Base-by-base conservation (phyloP, 2,888 invertebrate species). In the Drosophila formosana region DNA sequence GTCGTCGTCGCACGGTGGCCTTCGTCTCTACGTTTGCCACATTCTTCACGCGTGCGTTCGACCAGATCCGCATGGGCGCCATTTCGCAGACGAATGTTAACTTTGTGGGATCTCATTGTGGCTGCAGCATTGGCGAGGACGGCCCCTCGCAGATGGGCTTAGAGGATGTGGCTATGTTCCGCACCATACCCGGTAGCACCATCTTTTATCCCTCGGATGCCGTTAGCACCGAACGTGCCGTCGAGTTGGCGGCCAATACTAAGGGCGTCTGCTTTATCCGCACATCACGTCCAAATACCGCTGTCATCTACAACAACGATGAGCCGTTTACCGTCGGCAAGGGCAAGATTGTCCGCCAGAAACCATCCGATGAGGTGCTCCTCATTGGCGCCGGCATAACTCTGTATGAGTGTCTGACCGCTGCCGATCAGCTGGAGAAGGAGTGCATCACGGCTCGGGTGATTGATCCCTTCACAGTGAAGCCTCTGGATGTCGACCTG, bases 1-100 rank as follows among this genome's bases (percentile, higher is more conserved):
- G 98, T 91, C 94, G 99, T 75, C 96, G 97, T 91, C 95, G 99
- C 72, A 96, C 98, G 5, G 95, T 99, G 52, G 96, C 98, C 1
- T 99, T 99, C 93, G 97, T 95, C 2, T 98, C 98, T 65, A 99
- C 99, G 8, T 99, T 99, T 93, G 99, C 99, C 39, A 97, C 98
- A 3, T 99, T 99, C 95, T 97, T 99, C 92, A 96, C 97, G 2
- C 95, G 99, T 84, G 98, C 98, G 52, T 98, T 96, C 92, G 99
- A 99, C 94, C 99, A 99, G 95, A 97, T 99, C 91, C 96, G 99
- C 74, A 99, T 99, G 99, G 99, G 98, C 23, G 99, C 99, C 53
- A 98, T 99, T 91, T 99, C 99, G 39, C 98, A 98, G 94, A 97
- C 98, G 26, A 99, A 99, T 93, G 96, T 98, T 23, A 99, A 99